Conservation (phyloP, 1,140 invertebrate species). For the Vanessa tameamea region DNA sequence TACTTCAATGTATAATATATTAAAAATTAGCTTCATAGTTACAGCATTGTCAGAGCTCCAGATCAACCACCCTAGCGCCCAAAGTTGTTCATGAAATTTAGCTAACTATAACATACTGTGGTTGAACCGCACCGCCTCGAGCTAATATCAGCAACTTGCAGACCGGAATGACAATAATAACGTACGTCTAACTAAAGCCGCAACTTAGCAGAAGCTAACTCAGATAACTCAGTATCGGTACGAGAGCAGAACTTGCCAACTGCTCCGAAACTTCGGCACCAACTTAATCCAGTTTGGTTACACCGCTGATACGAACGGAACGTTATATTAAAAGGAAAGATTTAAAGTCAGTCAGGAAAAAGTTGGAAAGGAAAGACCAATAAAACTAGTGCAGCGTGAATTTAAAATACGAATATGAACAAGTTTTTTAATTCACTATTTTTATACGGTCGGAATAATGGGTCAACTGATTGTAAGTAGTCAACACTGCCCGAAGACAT, state of each 20-base stretch:
- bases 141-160: constrained; percentile 50
- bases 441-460: too few species aligned
- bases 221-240: constrained; percentile 74
- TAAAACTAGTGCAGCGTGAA: neutral
- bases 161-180: constrained; percentile 63
- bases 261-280: constrained; percentile 65
- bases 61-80: constrained; percentile 6
- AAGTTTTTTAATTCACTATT: too few species aligned
- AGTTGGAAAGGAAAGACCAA: neutral
- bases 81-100: constrained; percentile 33
- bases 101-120: constrained; percentile 31
- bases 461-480: too few species aligned
- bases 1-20: too few species aligned
- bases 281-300: constrained; percentile 55
- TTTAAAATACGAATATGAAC: neutral
- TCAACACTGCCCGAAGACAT: too few species aligned
- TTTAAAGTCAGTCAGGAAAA: constrained; percentile 3
- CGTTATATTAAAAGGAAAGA: constrained; percentile 17
- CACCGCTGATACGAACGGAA: constrained; percentile 31
- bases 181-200: constrained; percentile 59
- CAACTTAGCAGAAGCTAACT: constrained; percentile 68
- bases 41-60: neutral
- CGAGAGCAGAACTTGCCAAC: constrained; percentile 64
- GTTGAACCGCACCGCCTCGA: constrained; percentile 26
- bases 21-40: too few species aligned